Conservation (phyloP, 2,888 invertebrate species). For the Limnephilus marmoratus region DNA sequence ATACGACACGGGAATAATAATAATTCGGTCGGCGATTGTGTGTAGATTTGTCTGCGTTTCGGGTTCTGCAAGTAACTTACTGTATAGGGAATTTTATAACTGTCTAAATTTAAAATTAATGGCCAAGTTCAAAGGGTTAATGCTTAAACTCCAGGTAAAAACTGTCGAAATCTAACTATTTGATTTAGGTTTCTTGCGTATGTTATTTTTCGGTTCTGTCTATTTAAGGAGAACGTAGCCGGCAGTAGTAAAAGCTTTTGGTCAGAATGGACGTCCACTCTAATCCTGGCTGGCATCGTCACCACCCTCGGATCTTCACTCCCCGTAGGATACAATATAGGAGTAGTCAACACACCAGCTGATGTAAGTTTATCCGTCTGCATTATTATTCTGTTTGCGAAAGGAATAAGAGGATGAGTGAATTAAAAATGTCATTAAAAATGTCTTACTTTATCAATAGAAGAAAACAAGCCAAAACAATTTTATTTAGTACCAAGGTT, state of each 20-base stretch:
- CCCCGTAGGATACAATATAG: constrained; percentile 91
- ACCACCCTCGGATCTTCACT: constrained; percentile 88
- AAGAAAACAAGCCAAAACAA: too few relatives aligned
- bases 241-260: constrained; percentile 65
- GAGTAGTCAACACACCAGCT: constrained; percentile 90
- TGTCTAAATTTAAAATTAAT: too few relatives aligned
- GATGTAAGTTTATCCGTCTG: constrained; percentile 76
- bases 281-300: constrained; percentile 83
- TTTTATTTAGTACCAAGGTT: too few relatives aligned
- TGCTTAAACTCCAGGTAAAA: not conserved
- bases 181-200: not conserved
- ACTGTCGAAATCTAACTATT: too few relatives aligned
- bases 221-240: not conserved
- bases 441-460: too few relatives aligned
- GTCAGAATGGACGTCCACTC: constrained; percentile 80
- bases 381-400: not conserved
- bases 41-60: too few relatives aligned
- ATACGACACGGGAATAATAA: too few relatives aligned
- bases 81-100: too few relatives aligned
- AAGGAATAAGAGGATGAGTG: not conserved
- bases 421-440: not conserved
- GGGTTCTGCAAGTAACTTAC: too few relatives aligned
- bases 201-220: not conserved
- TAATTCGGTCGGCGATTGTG: too few relatives aligned
- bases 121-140: not conserved